phyloP scores from a whole-genome alignment of 2,797 vertebrate genomes.

The Arnoldichthys spilopterus region DNA sequence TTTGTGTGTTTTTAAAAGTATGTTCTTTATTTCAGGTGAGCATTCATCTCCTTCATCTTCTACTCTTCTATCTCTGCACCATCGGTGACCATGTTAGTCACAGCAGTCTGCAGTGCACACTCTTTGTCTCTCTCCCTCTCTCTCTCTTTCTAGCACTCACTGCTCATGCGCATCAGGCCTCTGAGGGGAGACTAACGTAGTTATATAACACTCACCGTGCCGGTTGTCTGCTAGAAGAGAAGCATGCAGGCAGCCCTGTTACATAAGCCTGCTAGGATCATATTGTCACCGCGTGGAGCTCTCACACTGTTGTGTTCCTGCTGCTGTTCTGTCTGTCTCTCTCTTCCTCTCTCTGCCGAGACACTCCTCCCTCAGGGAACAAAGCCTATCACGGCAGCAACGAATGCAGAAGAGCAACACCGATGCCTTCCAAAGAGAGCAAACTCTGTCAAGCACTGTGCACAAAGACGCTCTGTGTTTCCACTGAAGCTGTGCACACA shows the following conservation, averaged over 20 bases:
- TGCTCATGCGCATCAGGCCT: conserved; percentile 72
- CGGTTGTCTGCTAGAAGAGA: conserved; percentile 78
- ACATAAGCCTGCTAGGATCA: conserved; percentile 80
- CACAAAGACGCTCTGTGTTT: conserved; percentile 22
- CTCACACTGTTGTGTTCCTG: conserved; percentile 58
- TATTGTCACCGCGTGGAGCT: conserved; percentile 74
- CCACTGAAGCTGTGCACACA: neutral
- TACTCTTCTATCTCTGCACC: conserved; percentile 13
- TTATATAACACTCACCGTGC: conserved; percentile 81
- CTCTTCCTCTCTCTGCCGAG: conserved; percentile 15
- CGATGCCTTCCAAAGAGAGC: conserved; percentile 44
- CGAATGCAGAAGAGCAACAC: conserved; percentile 51
- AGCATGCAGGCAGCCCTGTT: conserved; percentile 78
- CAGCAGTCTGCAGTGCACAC: conserved; percentile 37
- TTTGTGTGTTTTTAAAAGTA: neutral
- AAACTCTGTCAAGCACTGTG: conserved; percentile 12
- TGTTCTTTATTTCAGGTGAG: neutral
- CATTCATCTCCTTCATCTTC: conserved; percentile 16
- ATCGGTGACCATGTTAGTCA: conserved; percentile 37
- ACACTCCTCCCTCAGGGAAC: conserved; percentile 53
- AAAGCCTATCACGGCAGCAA: conserved; percentile 59
- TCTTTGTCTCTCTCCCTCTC: conserved; percentile 15
- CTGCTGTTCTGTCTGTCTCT: conserved; percentile 49
- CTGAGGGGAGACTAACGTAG: conserved; percentile 79
- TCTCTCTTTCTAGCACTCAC: conserved; percentile 19